Percentiles rank a stretch among this genome's conserved stretches.
phyloP scores from a whole-genome alignment of 2,888 invertebrate genomes.

The Sisyra terminalis region DNA sequence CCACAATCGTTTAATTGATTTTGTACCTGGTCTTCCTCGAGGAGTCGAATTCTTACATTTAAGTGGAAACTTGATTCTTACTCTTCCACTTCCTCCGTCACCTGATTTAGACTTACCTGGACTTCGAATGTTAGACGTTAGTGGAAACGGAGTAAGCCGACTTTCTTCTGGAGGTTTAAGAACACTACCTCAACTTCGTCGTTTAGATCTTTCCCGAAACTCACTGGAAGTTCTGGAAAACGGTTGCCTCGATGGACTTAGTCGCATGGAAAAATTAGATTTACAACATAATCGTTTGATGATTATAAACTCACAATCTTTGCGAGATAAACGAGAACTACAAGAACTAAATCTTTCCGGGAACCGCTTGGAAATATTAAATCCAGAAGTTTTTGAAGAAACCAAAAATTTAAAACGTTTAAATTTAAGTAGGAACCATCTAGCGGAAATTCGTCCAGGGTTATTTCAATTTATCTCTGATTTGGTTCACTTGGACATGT shows the following conservation, averaged over 20 bases:
- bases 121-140: slow-evolving; percentile 55
- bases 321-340: slow-evolving; percentile 43
- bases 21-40: slow-evolving; percentile 61
- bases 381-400: slow-evolving; percentile 49
- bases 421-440: slow-evolving; percentile 59
- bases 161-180: slow-evolving; percentile 47
- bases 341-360: slow-evolving; percentile 58
- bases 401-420: slow-evolving; percentile 44
- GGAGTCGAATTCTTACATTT: slow-evolving; percentile 60
- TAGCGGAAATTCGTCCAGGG: slow-evolving; percentile 47
- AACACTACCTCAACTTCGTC: slow-evolving; percentile 46
- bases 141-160: slow-evolving; percentile 55
- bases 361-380: slow-evolving; percentile 55
- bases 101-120: slow-evolving; percentile 56
- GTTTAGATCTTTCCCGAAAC: slow-evolving; percentile 57
- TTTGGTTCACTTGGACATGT: slow-evolving; percentile 57
- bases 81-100: slow-evolving; percentile 44
- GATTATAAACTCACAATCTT: slow-evolving; percentile 44
- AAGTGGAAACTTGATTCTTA: slow-evolving; percentile 50
- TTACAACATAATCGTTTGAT: slow-evolving; percentile 56
- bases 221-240: slow-evolving; percentile 51
- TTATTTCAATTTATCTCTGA: slow-evolving; percentile 45
- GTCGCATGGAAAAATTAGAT: slow-evolving; percentile 54
- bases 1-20: slow-evolving; percentile 51
- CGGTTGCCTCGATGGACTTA: slow-evolving; percentile 50